Conservation (phyloP, 2,113 vertebrate genomes). For the Loxodonta africana region DNA sequence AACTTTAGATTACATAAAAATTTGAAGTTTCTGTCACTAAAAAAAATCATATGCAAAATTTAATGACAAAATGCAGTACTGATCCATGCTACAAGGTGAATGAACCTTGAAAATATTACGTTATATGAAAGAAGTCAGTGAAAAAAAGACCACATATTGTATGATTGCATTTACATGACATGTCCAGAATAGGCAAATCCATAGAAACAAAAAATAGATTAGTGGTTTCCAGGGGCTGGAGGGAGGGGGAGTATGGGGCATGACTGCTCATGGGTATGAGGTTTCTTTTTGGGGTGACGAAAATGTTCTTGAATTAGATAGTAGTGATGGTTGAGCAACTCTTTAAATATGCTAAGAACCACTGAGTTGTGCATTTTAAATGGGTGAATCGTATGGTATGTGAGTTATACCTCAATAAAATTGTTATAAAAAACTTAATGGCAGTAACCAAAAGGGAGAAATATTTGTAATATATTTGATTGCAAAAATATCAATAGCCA, state of each 20-base stretch:
- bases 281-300: neutral
- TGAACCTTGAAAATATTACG: conserved; percentile 7
- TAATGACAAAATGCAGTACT: neutral
- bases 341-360: conserved; percentile 12
- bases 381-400: neutral
- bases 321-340: neutral
- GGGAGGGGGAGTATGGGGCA: neutral
- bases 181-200: neutral
- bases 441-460: conserved; percentile 53
- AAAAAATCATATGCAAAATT: conserved; percentile 43
- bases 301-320: neutral
- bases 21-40: conserved; percentile 33
- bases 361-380: conserved; percentile 4
- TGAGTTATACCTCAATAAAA: conserved; percentile 57
- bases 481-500: conserved; percentile 22
- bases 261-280: neutral
- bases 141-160: neutral
- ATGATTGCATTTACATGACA: neutral
- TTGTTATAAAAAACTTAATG: conserved; percentile 34
- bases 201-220: neutral
- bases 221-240: neutral
- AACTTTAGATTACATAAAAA: conserved; percentile 29
- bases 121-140: conserved; percentile 9
- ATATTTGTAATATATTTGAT: neutral
- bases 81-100: neutral